phyloP scores from a whole-genome alignment of 2,888 invertebrate species.

The Argynnis bischoffii region DNA sequence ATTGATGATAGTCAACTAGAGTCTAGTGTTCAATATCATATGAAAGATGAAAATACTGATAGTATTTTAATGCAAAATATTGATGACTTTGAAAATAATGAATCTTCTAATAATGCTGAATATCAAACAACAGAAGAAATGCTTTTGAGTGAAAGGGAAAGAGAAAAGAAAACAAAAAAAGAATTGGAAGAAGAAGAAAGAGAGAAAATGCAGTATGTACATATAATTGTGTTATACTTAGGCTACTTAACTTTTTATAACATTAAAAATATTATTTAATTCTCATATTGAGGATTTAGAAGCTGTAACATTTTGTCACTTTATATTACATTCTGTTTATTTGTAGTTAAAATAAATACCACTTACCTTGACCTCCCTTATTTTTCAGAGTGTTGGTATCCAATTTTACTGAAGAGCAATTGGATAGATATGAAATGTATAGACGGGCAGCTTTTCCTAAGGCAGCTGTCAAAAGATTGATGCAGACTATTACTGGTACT shows the following conservation, averaged over 20 bases:
- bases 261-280: too few relatives aligned
- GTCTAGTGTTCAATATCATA: conserved; percentile 49
- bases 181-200: conserved; percentile 96
- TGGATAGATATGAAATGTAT: conserved; percentile 99
- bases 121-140: conserved; percentile 69
- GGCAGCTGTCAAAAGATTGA: conserved; percentile 97
- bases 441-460: conserved; percentile 98
- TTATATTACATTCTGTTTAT: neutral
- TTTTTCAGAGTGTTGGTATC: conserved; percentile 94
- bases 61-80: conserved; percentile 52
- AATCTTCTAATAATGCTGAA: conserved; percentile 55
- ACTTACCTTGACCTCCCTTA: neutral
- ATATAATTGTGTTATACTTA: neutral
- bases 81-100: conserved; percentile 63
- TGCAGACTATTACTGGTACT: conserved; percentile 98
- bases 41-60: conserved; percentile 49
- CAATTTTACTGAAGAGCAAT: conserved; percentile 98
- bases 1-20: conserved; percentile 51
- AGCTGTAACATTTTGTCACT: too few relatives aligned
- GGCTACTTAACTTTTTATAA: neutral
- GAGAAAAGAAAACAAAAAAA: conserved; percentile 88
- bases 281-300: too few relatives aligned
- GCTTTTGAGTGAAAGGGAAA: conserved; percentile 81
- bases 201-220: conserved; percentile 96
- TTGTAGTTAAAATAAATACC: neutral